Base-by-base conservation (phyloP, 2,113 vertebrate genomes). In the Antechinus stuartii region DNA sequence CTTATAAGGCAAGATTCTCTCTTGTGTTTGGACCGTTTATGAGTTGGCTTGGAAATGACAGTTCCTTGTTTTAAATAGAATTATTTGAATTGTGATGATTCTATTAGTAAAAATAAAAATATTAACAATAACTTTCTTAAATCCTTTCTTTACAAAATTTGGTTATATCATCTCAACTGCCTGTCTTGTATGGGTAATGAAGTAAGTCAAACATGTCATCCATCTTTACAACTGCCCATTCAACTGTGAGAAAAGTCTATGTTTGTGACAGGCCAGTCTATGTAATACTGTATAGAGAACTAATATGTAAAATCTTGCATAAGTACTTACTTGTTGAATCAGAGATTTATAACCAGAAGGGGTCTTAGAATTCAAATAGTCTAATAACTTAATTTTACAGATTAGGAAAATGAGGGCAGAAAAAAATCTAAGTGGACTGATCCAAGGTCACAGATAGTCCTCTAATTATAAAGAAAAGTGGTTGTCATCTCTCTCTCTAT, bases 1-100 rank as follows among this genome's bases (percentile, higher is more conserved):
- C 55, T 92, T 35, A 54, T 55, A 89, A 3, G 56, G 89, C 3
- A 35, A 24, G 46, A 16, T 5, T 52, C 89, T 55, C 61, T 91
- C 92, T 76, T 50, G 30, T 46, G 54, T 56, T 55, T 55, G 47
- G 27, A 22, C 90, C 11, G 7, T 35, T 92, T 94, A 90, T 54
- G 61, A 68, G 19, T 94, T 97, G 91, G 11, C 52, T 90, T 90
- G 57, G 16, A 94, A 93, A 14, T 24, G 35, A 91, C 49, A 50
- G 57, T 24, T 22, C 14, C 53, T 54, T 54, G 23, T 56, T 84
- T 56, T 92, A 84, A 92, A 54, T 26, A 49, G 5, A 84, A 84
- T 91, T 47, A 94, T 57, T 50, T 96, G 89, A 93, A 47, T 92
- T 90, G 25, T 8, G 8, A 25, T 95, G 6, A 84, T 55, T 0